These are phyloP conservation scores for Megatriorchis doriae DNA, from an alignment of 2,113 vertebrate genomes.

Conservation along the genomic window DNA sequence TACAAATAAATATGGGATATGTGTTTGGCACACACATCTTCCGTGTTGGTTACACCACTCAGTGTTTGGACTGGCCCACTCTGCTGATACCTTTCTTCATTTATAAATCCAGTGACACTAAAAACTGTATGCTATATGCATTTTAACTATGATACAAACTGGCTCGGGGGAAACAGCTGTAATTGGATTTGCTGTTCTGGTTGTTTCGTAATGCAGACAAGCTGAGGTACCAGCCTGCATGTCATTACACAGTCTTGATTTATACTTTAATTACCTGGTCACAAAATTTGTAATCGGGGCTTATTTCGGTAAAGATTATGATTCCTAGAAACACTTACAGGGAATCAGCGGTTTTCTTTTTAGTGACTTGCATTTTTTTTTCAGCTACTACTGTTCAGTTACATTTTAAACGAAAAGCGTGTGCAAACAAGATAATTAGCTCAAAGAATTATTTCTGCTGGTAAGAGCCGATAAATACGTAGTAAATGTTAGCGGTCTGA, in stretches of 20 bases:
- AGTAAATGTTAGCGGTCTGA: background rate
- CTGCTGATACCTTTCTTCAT: background rate
- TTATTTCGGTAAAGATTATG: rapidly evolving
- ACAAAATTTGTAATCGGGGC: background rate
- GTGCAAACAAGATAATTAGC: background rate
- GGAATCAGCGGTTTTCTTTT: background rate
- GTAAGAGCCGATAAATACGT: rapidly evolving
- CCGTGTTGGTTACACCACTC: rapidly evolving
- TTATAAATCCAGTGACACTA: rapidly evolving
- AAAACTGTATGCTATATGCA: rapidly evolving
- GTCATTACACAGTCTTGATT: background rate
- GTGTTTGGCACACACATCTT: rapidly evolving
- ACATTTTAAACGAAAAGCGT: rapidly evolving
- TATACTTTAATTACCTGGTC: background rate
- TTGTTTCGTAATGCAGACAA: rapidly evolving
- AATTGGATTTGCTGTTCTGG: background rate
- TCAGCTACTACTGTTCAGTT: background rate
- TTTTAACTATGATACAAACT: rapidly evolving
- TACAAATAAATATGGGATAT: rapidly evolving
- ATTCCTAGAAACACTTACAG: background rate
- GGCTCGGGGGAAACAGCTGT: background rate
- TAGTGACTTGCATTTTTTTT: background rate
- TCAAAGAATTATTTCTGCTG: background rate
- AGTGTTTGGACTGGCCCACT: rapidly evolving
- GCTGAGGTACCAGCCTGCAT: background rate